Percentiles rank a stretch among this genome's conserved stretches.
These are phyloP conservation scores for Panopea generosa DNA, from an alignment of 2,888 invertebrate species.

Conservation along the genomic window DNA sequence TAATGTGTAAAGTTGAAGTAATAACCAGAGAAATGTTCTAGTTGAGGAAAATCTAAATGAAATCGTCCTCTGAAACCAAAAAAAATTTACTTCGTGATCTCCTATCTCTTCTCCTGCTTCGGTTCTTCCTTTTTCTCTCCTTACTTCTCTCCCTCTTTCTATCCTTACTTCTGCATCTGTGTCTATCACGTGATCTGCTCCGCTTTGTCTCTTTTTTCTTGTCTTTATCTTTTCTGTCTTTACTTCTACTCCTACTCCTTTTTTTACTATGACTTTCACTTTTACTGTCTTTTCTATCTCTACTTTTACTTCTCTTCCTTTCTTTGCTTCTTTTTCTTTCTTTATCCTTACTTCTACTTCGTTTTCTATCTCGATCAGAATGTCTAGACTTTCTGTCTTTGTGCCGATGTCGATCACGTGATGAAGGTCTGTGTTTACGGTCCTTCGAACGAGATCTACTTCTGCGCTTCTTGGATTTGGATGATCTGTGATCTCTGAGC, in stretches of 20 bases:
- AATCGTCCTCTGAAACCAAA: too few relatives aligned
- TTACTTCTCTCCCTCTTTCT: constrained; percentile 54
- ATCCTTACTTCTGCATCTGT: constrained; percentile 57
- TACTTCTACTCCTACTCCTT: constrained; percentile 42
- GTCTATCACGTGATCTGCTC: constrained; percentile 54
- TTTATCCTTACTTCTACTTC: constrained; percentile 34
- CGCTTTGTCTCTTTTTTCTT: constrained; percentile 51
- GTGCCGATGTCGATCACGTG: constrained; percentile 50
- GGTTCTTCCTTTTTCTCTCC: constrained; percentile 49
- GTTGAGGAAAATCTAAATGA: too few relatives aligned
- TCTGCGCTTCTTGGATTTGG: constrained; percentile 29
- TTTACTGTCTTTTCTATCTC: constrained; percentile 44
- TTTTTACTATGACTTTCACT: constrained; percentile 41
- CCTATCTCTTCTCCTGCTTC: constrained; percentile 52
- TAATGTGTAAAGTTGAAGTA: too few relatives aligned
- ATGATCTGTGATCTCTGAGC: constrained; percentile 16
- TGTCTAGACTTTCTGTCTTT: constrained; percentile 55
- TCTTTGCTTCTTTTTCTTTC: constrained; percentile 49
- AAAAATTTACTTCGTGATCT: constrained; percentile 24
- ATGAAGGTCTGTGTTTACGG: constrained; percentile 53
- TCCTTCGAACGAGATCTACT: constrained; percentile 64
- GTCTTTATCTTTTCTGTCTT: constrained; percentile 37
- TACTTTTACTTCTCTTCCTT: constrained; percentile 46
- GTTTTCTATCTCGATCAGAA: constrained; percentile 49
- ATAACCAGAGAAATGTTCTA: too few relatives aligned